Evolutionary conservation across 2,888 invertebrate species (phyloP).

Genomic region (Drosophila limbata): DNA sequence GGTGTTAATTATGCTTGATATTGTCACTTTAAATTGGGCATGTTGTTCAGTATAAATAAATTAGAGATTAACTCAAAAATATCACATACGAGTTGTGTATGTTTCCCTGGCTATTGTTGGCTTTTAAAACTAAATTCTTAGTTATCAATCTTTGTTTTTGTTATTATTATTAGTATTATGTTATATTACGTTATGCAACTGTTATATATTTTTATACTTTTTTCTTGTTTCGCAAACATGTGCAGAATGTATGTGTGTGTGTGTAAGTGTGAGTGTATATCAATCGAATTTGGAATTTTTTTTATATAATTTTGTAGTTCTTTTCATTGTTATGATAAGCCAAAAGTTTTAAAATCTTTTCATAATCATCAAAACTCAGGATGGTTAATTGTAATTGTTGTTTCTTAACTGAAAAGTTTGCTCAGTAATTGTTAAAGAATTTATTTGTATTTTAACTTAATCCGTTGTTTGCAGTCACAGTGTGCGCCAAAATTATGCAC

Average conservation of each 20-base stretch:
- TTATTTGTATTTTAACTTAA: slow-evolving; percentile 56
- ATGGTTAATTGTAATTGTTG: slow-evolving; percentile 68
- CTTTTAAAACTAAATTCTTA: slow-evolving; percentile 82
- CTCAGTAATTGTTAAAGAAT: slow-evolving; percentile 53
- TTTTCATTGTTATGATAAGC: slow-evolving; percentile 63
- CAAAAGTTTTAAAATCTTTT: slow-evolving; percentile 69
- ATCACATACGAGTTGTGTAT: slow-evolving; percentile 85
- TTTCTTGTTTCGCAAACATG: slow-evolving; percentile 54
- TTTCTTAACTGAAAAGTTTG: slow-evolving; percentile 52
- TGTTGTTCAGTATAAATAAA: slow-evolving; percentile 71
- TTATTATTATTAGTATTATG: slow-evolving; percentile 49
- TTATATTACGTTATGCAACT: slow-evolving; percentile 60
- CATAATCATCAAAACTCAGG: slow-evolving; percentile 68
- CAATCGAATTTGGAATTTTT: slow-evolving; percentile 79
- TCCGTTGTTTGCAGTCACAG: slow-evolving; percentile 63
- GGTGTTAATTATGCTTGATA: slow-evolving; percentile 45
- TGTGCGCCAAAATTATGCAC: slow-evolving; percentile 65
- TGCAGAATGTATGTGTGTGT: slow-evolving; percentile 49
- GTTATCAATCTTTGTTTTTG: slow-evolving; percentile 58
- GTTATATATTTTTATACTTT: slow-evolving; percentile 68
- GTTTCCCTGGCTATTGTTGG: slow-evolving; percentile 85
- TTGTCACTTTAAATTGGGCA: slow-evolving; percentile 60
- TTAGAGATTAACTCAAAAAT: slow-evolving; percentile 81
- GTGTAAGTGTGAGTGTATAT: slow-evolving; percentile 75
- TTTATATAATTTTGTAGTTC: slow-evolving; percentile 26